Evolutionary conservation across 2,888 invertebrate species (phyloP).

Genomic region (Drosophila macrothrix): DNA sequence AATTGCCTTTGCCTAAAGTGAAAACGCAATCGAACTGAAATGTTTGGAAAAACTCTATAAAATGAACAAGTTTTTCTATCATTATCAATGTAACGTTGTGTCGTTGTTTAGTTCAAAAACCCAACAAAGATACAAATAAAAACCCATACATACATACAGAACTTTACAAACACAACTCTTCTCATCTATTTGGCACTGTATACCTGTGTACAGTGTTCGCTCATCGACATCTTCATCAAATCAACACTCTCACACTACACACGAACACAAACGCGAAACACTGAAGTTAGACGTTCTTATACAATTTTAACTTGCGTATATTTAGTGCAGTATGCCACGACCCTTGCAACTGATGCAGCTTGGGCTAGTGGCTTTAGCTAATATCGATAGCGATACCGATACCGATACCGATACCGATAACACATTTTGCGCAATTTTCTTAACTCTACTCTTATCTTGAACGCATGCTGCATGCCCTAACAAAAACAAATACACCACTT

Average conservation of each 20-base stretch:
- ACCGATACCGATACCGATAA: constrained; percentile 22
- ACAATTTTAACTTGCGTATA: constrained; percentile 15
- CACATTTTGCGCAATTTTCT: constrained; percentile 38
- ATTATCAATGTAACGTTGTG: constrained; percentile 72
- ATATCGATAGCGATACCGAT: constrained; percentile 48
- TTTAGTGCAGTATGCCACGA: constrained; percentile 38
- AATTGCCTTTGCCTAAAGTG: constrained; percentile 33
- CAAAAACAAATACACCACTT: constrained; percentile 2
- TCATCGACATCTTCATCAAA: constrained; percentile 45
- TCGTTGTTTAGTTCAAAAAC: constrained; percentile 72
- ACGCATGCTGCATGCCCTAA: constrained; percentile 52
- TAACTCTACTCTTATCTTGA: constrained; percentile 48
- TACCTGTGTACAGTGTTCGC: constrained; percentile 16
- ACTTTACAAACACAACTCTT: constrained; percentile 16
- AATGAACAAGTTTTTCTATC: constrained; percentile 52
- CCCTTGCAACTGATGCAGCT: constrained; percentile 18
- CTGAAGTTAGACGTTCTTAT: constrained; percentile 13
- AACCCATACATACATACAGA: constrained; percentile 15
- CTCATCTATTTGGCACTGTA: constrained; percentile 31
- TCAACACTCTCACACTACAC: constrained; percentile 22
- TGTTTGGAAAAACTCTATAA: constrained; percentile 39
- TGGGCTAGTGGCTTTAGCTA: constrained; percentile 29
- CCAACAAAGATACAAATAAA: constrained; percentile 43
- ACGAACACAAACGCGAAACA: constrained; percentile 19
- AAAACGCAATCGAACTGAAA: constrained; percentile 37